Evolutionary conservation across 2,113 vertebrate species (phyloP), one percentile per base, ranked within the genome.

Genomic region (Aythya baeri): DNA sequence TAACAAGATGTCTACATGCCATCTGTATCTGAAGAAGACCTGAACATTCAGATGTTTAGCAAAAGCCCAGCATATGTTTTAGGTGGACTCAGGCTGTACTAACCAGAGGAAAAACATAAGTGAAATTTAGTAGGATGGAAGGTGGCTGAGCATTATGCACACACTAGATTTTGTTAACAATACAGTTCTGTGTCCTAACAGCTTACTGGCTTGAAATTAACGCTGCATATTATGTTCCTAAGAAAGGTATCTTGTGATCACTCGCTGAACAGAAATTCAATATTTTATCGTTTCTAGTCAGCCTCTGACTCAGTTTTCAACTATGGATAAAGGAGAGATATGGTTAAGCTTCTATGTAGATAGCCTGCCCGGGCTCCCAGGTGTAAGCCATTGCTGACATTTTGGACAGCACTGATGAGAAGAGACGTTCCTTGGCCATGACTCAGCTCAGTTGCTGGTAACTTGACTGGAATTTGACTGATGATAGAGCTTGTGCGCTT

Each of bases 401-500:
- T 72, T 46, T 57, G 41, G 65, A 43, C 14, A 70, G 43, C 26
- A 31, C 23, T 89, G 58, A 25, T 2, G 7, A 71, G 63, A 54
- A 63, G 29, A 79, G 31, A 9, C 2, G 7, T 67, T 62, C 23
- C 29, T 36, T 4, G 2, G 32, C 46, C 0, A 0, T 22, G 57
- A 14, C 46, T 86, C 61, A 55, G 41, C 14, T 86, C 61, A 52
- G 41, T 12, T 84, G 27, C 65, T 61, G 63, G 5, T 43, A 59
- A 46, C 15, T 1, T 52, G 52, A 8, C 17, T 29, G 74, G 50
- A 31, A 49, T 67, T 74, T 68, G 73, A 34, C 32, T 43, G 4
- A 17, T 78, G 36, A 15, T 14, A 59, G 38, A 68, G 2, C 17
- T 61, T 26, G 5, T 1, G 0, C 1, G 0, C 20, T n/a, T 59